Percentiles rank a stretch among this genome's conserved stretches.
These are phyloP conservation scores for Cheilosia soror DNA, from an alignment of 2,888 invertebrate genomes.

Conservation along the genomic window DNA sequence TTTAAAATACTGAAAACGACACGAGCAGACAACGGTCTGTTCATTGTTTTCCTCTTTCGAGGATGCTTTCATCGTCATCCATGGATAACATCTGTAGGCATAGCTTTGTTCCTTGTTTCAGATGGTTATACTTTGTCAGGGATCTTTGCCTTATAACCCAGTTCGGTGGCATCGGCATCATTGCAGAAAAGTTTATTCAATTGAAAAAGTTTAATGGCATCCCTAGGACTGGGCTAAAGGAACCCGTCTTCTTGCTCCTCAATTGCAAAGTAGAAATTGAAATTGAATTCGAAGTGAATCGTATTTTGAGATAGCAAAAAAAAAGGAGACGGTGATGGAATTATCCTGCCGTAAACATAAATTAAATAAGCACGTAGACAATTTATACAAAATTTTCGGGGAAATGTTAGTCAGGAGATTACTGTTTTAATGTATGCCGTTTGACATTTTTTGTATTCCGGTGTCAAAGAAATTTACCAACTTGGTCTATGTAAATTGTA, in stretches of 20 bases:
- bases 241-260: slow-evolving; percentile 20
- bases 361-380: slow-evolving; percentile 47
- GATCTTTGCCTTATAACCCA: slow-evolving; percentile 62
- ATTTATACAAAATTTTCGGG: slow-evolving; percentile 17
- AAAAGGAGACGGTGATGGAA: slow-evolving; percentile 17
- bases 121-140: slow-evolving; percentile 52
- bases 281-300: slow-evolving; percentile 53
- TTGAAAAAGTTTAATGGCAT: slow-evolving; percentile 60
- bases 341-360: slow-evolving; percentile 18
- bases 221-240: slow-evolving; percentile 39
- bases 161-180: not conserved
- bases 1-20: slow-evolving; percentile 22
- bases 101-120: slow-evolving; percentile 14
- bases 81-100: slow-evolving; percentile 48
- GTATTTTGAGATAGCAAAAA: not conserved
- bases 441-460: not conserved
- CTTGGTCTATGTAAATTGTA: not conserved
- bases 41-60: slow-evolving; percentile 28
- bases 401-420: slow-evolving; percentile 10
- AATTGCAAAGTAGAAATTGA: slow-evolving; percentile 41
- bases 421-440: slow-evolving; percentile 12
- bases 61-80: slow-evolving; percentile 27
- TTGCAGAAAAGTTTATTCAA: slow-evolving; percentile 52
- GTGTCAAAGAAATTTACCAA: not conserved
- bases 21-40: slow-evolving; percentile 6